phyloP scores from a whole-genome alignment of 2,113 vertebrate species.

The Triplophysa tibetana region DNA sequence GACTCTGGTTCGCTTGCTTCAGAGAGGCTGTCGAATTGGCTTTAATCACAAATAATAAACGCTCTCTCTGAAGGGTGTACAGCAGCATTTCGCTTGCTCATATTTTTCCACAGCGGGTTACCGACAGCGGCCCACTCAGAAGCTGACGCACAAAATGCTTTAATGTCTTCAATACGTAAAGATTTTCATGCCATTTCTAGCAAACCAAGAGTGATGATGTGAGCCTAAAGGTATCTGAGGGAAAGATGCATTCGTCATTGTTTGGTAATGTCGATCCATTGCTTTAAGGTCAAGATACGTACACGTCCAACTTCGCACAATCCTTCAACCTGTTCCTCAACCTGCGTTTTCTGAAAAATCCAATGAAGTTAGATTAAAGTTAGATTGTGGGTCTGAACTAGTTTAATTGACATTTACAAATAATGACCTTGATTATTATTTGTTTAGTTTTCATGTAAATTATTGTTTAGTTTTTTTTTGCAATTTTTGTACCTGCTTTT shows the following conservation, averaged over 20 bases:
- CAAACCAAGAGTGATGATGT: not conserved
- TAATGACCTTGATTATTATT: no score
- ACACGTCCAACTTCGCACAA: no score
- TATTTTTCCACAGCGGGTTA: conserved; percentile 6
- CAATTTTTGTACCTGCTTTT: no score
- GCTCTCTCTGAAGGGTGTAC: not conserved
- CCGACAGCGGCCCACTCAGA: not conserved
- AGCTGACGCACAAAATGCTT: not conserved
- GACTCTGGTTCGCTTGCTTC: not conserved
- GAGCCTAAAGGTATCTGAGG: not conserved
- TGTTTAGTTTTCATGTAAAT: no score
- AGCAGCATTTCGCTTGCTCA: not conserved
- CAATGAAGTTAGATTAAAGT: not conserved
- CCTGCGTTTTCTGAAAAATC: not conserved
- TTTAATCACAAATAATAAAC: conserved; percentile 34
- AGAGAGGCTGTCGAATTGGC: conserved; percentile 38
- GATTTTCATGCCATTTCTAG: conserved; percentile 10
- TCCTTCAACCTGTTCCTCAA: no score
- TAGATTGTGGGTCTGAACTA: no score
- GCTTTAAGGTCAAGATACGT: no score
- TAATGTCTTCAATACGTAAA: not conserved
- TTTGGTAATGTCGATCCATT: not conserved
- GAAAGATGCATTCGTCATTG: not conserved
- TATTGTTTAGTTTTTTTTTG: no score
- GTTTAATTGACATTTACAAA: no score